Evolutionary conservation across 2,113 vertebrate genomes (phyloP).

Genomic region (Falco punctatus): DNA sequence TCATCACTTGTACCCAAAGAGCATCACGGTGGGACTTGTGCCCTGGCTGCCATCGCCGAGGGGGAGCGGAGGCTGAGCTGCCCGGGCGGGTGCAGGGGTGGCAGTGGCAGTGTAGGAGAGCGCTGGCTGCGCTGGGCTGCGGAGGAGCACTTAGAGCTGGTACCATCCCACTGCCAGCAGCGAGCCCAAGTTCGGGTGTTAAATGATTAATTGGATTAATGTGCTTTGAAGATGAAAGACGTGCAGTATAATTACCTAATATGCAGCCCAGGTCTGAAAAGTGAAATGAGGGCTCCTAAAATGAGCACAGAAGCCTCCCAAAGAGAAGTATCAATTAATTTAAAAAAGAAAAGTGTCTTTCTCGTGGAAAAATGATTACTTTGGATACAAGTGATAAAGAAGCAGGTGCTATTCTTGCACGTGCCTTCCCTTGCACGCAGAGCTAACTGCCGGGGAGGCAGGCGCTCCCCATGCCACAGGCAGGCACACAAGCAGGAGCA

Average conservation of each 20-base stretch:
- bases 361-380: background rate
- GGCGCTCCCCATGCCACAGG: background rate
- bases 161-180: background rate
- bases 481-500: background rate
- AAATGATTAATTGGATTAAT: background rate
- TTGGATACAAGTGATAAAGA: background rate
- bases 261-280: background rate
- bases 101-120: background rate
- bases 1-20: accelerated
- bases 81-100: background rate
- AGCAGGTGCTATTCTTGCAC: background rate
- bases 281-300: background rate
- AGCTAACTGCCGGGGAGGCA: background rate
- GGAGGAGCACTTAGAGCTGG: background rate
- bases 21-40: background rate
- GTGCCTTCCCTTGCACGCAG: background rate
- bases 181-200: background rate
- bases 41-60: accelerated
- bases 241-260: background rate
- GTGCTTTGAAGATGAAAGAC: background rate
- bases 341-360: background rate
- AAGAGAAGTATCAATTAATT: background rate
- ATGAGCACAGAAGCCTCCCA: background rate
- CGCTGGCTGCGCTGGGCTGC: accelerated
- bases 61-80: background rate